phyloP scores from a whole-genome alignment of 2,113 vertebrate species.

The Vireo altiloquus region DNA sequence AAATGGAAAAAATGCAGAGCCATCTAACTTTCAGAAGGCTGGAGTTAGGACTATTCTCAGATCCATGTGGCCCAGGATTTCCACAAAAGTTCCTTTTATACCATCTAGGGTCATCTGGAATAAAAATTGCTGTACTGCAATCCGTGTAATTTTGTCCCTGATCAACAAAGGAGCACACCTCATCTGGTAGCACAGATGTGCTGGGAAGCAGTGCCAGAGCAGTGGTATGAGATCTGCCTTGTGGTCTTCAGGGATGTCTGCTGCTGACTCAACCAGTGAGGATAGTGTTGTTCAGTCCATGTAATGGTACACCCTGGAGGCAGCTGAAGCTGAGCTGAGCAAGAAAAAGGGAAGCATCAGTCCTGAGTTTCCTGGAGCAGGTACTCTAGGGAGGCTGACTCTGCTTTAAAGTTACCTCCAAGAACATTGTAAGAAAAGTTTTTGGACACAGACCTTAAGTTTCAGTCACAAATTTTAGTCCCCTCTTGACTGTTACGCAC shows the following conservation, averaged over 20 bases:
- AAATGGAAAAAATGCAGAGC: neutral
- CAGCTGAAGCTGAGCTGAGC: neutral
- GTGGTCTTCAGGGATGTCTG: neutral
- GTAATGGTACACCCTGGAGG: neutral
- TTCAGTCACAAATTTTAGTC: neutral
- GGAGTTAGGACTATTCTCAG: neutral
- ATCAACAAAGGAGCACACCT: neutral
- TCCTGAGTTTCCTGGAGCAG: neutral
- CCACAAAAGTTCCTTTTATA: neutral
- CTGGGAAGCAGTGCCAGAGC: neutral
- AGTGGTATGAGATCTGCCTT: accelerated
- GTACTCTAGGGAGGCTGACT: neutral
- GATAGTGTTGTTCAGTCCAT: neutral
- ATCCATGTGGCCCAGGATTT: neutral
- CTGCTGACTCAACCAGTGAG: neutral
- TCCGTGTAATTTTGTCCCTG: neutral
- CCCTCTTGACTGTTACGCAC: neutral
- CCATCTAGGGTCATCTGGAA: neutral
- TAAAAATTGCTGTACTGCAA: neutral
- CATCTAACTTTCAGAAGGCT: neutral
- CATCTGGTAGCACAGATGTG: neutral
- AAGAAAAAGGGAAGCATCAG: neutral
- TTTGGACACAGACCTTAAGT: neutral
- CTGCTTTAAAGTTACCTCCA: neutral
- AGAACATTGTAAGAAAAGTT: neutral